Evolutionary conservation across 1,140 invertebrate genomes (phyloP).

Genomic region (Macrostomum lignano): DNA sequence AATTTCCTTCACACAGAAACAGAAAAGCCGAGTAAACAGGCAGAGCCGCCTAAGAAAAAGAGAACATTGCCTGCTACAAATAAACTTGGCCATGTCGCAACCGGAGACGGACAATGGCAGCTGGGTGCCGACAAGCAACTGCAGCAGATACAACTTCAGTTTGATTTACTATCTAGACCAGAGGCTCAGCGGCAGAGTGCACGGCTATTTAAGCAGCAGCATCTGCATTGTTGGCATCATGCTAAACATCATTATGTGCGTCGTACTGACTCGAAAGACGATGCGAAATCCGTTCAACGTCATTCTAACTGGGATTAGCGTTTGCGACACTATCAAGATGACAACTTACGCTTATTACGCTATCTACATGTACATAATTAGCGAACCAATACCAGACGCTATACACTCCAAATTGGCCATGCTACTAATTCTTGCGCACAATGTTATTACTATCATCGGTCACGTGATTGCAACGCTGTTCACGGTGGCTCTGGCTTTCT

Average conservation of each 20-base stretch:
- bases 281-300: slow-evolving; percentile 44
- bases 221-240: slow-evolving; percentile 53
- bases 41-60: no score
- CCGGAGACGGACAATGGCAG: no score
- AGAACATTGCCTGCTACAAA: no score
- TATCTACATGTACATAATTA: not conserved
- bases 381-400: not conserved
- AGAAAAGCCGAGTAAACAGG: no score
- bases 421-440: not conserved
- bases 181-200: slow-evolving; percentile 12
- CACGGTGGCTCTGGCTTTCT: not conserved
- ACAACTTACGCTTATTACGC: not conserved
- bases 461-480: not conserved
- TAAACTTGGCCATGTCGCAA: no score
- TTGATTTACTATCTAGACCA: not conserved
- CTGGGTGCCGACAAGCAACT: no score
- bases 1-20: no score
- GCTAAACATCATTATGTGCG: slow-evolving; percentile 51
- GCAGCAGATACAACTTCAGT: no score
- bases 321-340: slow-evolving; percentile 51
- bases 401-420: not conserved
- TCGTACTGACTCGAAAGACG: slow-evolving; percentile 48
- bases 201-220: slow-evolving; percentile 36
- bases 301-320: slow-evolving; percentile 45
- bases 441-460: not conserved